Base-by-base conservation (phyloP, 2,797 vertebrate genomes). In the Lerista edwardsae region DNA sequence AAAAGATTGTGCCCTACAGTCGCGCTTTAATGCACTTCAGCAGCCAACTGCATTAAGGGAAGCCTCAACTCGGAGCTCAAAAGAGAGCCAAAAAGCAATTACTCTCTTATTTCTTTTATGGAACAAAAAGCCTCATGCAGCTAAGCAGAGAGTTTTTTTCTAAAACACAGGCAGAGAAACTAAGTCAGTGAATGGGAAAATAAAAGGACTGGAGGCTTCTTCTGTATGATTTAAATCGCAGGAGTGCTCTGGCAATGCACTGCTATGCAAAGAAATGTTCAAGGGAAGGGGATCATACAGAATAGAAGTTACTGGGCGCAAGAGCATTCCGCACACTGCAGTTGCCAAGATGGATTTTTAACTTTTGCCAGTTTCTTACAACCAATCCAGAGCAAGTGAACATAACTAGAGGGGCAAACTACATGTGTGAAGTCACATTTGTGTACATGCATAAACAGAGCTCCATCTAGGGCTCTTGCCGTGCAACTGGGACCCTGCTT, bases 11-110 rank as follows among this genome's bases (percentile, higher is more conserved):
- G 59, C 41, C 62, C n/a, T 57, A 64, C 82, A 77, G 84, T n/a
- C 90, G 68, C 81, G 75, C 75, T 76, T 84, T 80, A 91, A 88
- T 85, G 85, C 34, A 61, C 77, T 89, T 55, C 51, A 17, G 88
- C 84, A 57, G 59, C 44, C 61, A 84, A 86, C 84, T 90, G 75
- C 73, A 61, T 61, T 61, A 44, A 82, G 75, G 67, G 68, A 88
- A 86, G 72, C 79, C 57, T 62, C 47, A 34, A 62, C 3, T 19
- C 61, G 0, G 1, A 10, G 11, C n/a, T 74, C 39, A 31, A 44
- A 51, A 81, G 87, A 72, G 51, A 80, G 87, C 90, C 86, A 82
- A 23, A 87, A 92, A 87, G 92, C 90, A 91, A 93, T 57, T 62
- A 88, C 84, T 86, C 87, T 68, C 76, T 85, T 80, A 65, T 87